phyloP scores from a whole-genome alignment of 2,113 vertebrate genomes.

The Petrocephalus microphthalmus region DNA sequence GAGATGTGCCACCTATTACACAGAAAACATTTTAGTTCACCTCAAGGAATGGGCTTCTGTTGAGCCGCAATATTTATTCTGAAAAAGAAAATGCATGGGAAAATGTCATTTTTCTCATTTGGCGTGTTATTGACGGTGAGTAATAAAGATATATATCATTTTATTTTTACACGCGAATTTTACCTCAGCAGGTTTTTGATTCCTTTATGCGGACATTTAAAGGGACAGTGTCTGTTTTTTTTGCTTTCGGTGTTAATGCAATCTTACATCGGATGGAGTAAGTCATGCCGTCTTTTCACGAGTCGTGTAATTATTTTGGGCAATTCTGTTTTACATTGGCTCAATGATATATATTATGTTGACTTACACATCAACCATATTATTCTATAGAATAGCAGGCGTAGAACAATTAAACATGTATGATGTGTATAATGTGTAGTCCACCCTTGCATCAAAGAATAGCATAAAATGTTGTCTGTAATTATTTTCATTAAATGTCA shows the following conservation, averaged over 20 bases:
- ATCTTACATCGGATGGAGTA: slow-evolving; percentile 17
- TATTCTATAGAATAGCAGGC: not conserved
- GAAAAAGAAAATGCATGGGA: slow-evolving; percentile 26
- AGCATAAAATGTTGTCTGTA: not conserved
- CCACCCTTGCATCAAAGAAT: not conserved
- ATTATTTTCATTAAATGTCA: slow-evolving; percentile 1
- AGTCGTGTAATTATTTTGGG: not conserved
- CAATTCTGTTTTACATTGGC: not conserved
- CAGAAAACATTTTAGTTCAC: slow-evolving; percentile 40
- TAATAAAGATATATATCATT: slow-evolving; percentile 26
- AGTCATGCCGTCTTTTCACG: not conserved
- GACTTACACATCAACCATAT: not conserved
- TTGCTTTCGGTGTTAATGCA: not conserved
- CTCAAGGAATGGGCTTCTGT: slow-evolving; percentile 38
- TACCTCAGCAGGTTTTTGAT: slow-evolving; percentile 16
- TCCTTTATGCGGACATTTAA: slow-evolving; percentile 45
- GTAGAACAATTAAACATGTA: not conserved
- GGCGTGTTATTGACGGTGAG: slow-evolving; percentile 55
- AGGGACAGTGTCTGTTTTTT: slow-evolving; percentile 55
- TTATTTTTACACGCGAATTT: not conserved
- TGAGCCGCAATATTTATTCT: slow-evolving; percentile 17
- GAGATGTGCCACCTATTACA: slow-evolving; percentile 41
- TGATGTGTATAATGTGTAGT: not conserved
- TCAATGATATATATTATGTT: not conserved
- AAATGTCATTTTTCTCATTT: slow-evolving; percentile 40